Conservation (phyloP, 2,113 vertebrate species). For the Leptosomus discolor region DNA sequence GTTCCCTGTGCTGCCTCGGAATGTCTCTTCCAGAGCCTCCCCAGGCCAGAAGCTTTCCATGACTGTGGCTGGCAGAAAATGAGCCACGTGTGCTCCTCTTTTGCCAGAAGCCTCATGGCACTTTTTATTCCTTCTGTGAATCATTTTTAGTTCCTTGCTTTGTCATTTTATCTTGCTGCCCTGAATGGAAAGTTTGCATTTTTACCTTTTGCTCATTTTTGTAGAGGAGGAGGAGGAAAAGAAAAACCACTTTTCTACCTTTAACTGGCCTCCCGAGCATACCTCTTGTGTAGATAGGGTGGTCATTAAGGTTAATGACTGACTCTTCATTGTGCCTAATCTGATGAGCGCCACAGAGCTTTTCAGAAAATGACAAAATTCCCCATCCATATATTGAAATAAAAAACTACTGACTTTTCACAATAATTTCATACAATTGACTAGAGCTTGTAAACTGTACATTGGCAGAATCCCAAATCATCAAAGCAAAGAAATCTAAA, state of each 20-base stretch:
- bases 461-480: neutral
- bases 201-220: neutral
- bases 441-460: neutral
- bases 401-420: neutral
- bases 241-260: neutral
- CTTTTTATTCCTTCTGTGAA: neutral
- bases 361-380: neutral
- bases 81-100: neutral
- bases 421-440: neutral
- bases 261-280: neutral
- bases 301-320: conserved; percentile 12
- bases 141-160: neutral
- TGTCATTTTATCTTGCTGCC: neutral
- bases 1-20: neutral
- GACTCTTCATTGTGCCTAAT: neutral
- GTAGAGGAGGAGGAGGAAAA: neutral
- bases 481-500: neutral
- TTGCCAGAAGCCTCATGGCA: neutral
- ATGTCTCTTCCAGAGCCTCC: neutral
- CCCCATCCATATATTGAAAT: neutral
- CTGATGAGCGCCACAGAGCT: neutral
- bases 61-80: neutral
- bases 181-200: neutral
- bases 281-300: neutral
- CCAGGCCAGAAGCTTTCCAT: neutral